Evolutionary conservation across 2,797 vertebrate species (phyloP), one percentile per base, ranked within the genome.

Genomic region (Chromobotia macracanthus): DNA sequence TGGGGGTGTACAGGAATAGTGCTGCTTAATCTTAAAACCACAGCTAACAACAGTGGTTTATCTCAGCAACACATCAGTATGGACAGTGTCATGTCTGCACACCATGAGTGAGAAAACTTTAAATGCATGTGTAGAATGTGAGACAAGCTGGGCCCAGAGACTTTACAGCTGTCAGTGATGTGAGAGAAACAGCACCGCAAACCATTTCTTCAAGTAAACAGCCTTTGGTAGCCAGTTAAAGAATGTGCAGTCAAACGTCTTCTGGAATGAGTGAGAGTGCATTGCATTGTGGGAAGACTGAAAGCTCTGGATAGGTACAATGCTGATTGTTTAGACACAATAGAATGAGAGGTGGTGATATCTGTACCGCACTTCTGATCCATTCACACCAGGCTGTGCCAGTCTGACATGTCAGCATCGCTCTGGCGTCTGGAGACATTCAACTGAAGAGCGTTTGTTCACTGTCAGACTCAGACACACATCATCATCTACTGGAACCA

Each of bases 311-410:
- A 77, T 48, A 80, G 72, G 84, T 83, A 88, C 81, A 87, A 80
- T 28, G 51, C 67, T 79, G 77, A 88, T 87, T 90, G 90, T 91
- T 86, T 87, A 71, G 71, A 84, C 80, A 88, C 85, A 87, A 88
- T 79, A 76, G 41, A 3, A 70, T 71, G 84, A 85, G 78, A 87
- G 72, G 74, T 75, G 77, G 87, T 84, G 85, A 84, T 81, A 84
- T 86, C 80, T 80, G 84, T 56, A 80, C 77, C 72, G 21, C 68
- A 75, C 53, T 73, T 88, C 80, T 77, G 74, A 82, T 83, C 79
- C 72, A 68, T 58, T 46, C 58, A 80, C 80, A 50, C 87, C 74
- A 11, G 16, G 44, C 72, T 75, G 87, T 89, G 74, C 84, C 87
- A 87, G 75, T 51, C 70, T 70, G 67, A 81, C 78, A 75, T 65